Base-by-base conservation (phyloP, 92 coral and sea anemone genomes). In the Palythoa heliodiscus region DNA sequence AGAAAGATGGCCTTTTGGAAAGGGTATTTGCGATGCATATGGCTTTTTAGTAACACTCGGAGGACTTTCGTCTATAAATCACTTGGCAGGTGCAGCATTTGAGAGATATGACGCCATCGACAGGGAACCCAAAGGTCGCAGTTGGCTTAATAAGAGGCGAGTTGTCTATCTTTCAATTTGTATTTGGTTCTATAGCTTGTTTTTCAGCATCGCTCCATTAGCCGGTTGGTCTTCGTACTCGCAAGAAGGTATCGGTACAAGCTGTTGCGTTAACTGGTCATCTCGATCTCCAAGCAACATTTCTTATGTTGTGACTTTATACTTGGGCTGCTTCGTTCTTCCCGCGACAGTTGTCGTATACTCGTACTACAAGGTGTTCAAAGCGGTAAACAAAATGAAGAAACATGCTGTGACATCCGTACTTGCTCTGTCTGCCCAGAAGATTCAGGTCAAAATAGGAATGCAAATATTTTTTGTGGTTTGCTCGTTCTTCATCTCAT, bases 201-300 rank as follows among this genome's bases (percentile, higher is more conserved):
- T 40, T 68, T 68, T 68, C 39, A 68, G 72, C 72, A 35, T 68
- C 14, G 72, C 35, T 40, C 72, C 72, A 23, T 24, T 68, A 68
- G 72, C 43, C 72, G 72, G 72, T 24, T 68, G 72, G 72, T 68
- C 72, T 15, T 68, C 25, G 69, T 63, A 63, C 69, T 63, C 69
- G 22, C 25, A 8, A 19, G 70, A 17, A 17, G 70, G 70, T 63
- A 4, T 63, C 17, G 70, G 70, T 19, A 63, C 29, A 63, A n/a
- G 70, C 70, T 63, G 70, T 63, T 17, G 70, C 24, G 70, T 63
- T 24, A 63, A 63, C 24, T 63, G 70, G 70, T 63, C 70, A 17
- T 63, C 70, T 20, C 2, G 5, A 63, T 20, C 24, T n/a, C 25
- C 70, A 19, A 63, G 24, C 10, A 63, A 17, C 24, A 63, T n/a